Conservation (phyloP, 2,113 vertebrate species). For the Leuciscus idus region DNA sequence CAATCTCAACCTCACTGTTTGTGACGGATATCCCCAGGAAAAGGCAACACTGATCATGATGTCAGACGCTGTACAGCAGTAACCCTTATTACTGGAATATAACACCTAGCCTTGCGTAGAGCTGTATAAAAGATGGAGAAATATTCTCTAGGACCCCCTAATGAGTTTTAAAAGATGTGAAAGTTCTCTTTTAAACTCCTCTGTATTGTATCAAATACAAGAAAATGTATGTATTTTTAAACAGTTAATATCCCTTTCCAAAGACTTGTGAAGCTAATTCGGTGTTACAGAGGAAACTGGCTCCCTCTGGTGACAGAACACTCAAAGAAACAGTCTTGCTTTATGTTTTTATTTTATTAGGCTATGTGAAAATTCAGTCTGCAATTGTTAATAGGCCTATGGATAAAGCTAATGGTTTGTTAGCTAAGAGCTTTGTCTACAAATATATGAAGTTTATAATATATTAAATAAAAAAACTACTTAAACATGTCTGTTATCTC, state of each 20-base stretch:
- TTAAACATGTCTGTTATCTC: too few relatives aligned
- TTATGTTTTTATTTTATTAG: too few relatives aligned
- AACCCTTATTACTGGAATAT: slow-evolving; percentile 27
- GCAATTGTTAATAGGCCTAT: too few relatives aligned
- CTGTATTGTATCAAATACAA: background rate
- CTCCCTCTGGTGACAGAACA: slow-evolving; percentile 26
- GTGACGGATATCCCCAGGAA: slow-evolving; percentile 62
- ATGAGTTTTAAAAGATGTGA: background rate
- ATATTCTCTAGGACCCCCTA: background rate
- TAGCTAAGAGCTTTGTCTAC: too few relatives aligned
- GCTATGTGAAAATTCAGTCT: too few relatives aligned
- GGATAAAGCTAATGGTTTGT: too few relatives aligned
- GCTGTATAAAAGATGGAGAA: background rate
- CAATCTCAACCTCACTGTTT: slow-evolving; percentile 55
- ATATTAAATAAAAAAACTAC: too few relatives aligned
- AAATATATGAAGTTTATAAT: too few relatives aligned
- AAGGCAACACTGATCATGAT: slow-evolving; percentile 53
- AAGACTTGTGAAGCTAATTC: background rate
- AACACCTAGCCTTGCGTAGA: background rate
- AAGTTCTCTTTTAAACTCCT: too few relatives aligned
- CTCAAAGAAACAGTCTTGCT: background rate
- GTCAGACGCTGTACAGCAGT: slow-evolving; percentile 52
- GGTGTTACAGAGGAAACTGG: background rate
- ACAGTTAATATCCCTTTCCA: background rate
- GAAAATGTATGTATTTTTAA: background rate